Percentiles rank a stretch among this genome's conserved stretches.
Evolutionary conservation across 1,140 invertebrate species (phyloP).

Genomic region (Pristionchus pacificus): DNA sequence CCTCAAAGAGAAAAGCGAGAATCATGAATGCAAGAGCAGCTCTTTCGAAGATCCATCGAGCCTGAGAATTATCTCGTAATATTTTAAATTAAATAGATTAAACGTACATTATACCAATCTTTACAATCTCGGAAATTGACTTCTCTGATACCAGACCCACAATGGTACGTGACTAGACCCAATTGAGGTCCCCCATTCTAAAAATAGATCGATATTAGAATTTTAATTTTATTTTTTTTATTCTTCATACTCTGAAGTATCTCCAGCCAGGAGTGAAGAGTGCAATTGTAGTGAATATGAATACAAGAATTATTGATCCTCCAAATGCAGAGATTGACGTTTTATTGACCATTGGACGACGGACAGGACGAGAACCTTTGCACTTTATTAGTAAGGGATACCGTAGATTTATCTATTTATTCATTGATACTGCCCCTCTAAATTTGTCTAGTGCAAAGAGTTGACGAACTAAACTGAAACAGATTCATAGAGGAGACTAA

Average conservation of each 20-base stretch:
- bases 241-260: neutral
- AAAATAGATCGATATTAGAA: neutral
- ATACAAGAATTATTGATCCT: neutral
- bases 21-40: constrained; percentile 14
- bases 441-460: neutral
- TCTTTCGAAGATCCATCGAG: constrained; percentile 8
- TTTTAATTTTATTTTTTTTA: neutral
- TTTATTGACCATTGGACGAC: neutral
- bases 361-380: neutral
- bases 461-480: neutral
- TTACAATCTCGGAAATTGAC: constrained; percentile 1
- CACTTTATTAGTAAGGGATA: neutral
- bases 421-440: too few relatives aligned
- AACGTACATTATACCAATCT: constrained; percentile 14
- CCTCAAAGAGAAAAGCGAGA: constrained; percentile 17
- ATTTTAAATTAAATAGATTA: neutral
- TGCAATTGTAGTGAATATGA: neutral
- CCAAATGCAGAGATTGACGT: neutral
- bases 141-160: constrained; percentile 5
- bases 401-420: too few relatives aligned
- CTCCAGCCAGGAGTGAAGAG: constrained; percentile 19
- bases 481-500: neutral
- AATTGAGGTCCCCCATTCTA: constrained; percentile 1
- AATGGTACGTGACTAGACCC: constrained; percentile 15
- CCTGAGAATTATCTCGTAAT: constrained; percentile 2